These are phyloP conservation scores for Leptopterna dolabrata DNA, from an alignment of 2,888 invertebrate species.

Conservation along the genomic window DNA sequence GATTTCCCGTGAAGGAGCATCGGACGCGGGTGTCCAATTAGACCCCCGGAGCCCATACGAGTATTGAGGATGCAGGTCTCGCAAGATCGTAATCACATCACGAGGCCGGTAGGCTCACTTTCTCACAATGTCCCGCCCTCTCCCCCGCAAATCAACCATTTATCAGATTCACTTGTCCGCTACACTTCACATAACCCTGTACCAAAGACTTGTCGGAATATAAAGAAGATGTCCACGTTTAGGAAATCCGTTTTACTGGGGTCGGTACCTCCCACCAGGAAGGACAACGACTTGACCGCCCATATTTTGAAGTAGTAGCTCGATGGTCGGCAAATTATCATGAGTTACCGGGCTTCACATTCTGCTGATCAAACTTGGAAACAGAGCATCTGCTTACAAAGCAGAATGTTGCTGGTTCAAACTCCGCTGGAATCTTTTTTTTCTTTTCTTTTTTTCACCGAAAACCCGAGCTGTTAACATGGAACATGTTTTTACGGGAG, in stretches of 20 bases:
- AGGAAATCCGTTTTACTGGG: not conserved
- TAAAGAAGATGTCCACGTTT: conserved; percentile 1
- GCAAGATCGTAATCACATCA: conserved; percentile 46
- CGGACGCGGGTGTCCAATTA: conserved; percentile 20
- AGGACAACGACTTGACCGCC: not conserved
- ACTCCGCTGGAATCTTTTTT: too few species aligned
- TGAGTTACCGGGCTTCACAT: too few species aligned
- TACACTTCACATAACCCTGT: conserved; percentile 46
- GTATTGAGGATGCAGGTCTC: conserved; percentile 47
- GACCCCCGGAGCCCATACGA: not conserved
- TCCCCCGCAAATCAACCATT: conserved; percentile 52
- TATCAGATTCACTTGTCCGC: conserved; percentile 55
- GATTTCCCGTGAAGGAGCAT: not conserved
- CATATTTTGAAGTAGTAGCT: not conserved
- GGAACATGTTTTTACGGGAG: too few species aligned
- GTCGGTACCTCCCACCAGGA: not conserved
- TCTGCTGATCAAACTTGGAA: too few species aligned
- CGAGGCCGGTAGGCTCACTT: conserved; percentile 13
- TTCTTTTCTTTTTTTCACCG: too few species aligned
- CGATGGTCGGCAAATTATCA: too few species aligned
- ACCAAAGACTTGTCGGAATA: conserved; percentile 9
- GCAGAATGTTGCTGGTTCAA: too few species aligned
- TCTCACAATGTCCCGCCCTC: conserved; percentile 49
- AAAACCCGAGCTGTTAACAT: too few species aligned
- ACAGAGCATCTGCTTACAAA: too few species aligned